Evolutionary conservation across 2,113 vertebrate species (phyloP), one percentile per base, ranked within the genome.

Genomic region (Mesitornis unicolor): DNA sequence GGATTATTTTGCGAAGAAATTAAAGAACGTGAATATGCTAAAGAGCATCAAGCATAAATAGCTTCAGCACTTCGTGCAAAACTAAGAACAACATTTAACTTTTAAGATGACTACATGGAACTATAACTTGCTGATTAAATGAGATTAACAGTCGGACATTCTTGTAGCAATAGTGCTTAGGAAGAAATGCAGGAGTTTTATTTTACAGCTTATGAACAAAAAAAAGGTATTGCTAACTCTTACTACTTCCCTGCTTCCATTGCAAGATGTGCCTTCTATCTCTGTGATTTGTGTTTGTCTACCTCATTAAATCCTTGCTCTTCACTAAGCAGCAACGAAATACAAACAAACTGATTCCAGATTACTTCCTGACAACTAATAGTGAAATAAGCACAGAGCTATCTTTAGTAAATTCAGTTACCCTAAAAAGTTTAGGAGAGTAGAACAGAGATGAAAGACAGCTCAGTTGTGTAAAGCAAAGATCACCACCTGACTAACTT

Each of bases 1-100:
- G 5, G 53, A 60, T 22, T 68, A 36, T 47, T 82, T 87, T 63
- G 12, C 20, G 51, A 81, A 77, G 47, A 82, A 80, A 59, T 26
- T 33, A 70, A 54, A 1, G 0, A 75, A 42, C 1, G 0, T n/a
- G 17, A 80, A 74, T 25, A 25, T 6, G 5, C 11, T 33, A 65
- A 64, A 76, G 7, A 59, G 7, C 28, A 61, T 20, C 7, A 24
- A 85, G 38, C 12, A 79, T 33, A 81, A 89, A 76, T 22, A 54
- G 7, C 9, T 78, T 84, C 26, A 63, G 33, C 42, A 69, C 36
- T 73, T 64, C 36, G 5, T 15, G 38, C 60, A 84, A 84, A 91
- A 35, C 19, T 21, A 42, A 69, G 28, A 69, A 43, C 6, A 86
- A 36, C 19, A 47, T 18, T 81, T 12, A 50, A 13, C 12, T 47